phyloP scores from a whole-genome alignment of 1,140 invertebrate genomes.

The Drosophila pectinifera region DNA sequence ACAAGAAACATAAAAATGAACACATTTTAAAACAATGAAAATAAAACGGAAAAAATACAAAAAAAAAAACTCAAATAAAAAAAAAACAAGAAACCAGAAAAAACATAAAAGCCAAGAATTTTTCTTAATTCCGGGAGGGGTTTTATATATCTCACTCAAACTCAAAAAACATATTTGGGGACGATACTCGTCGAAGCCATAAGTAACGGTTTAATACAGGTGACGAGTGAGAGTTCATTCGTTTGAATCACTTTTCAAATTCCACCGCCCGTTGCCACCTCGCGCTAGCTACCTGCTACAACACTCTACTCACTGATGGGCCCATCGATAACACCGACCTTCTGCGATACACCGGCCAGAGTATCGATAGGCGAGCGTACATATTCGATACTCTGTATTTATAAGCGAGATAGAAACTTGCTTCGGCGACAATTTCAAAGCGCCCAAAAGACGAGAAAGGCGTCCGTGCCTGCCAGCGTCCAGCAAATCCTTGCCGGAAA shows the following conservation, averaged over 20 bases:
- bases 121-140: background rate
- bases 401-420: conserved; percentile 33
- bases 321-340: background rate
- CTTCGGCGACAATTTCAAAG: conserved; percentile 73
- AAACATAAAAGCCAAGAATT: conserved; percentile 39
- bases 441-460: conserved; percentile 59
- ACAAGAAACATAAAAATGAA: conserved; percentile 52
- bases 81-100: conserved; percentile 52
- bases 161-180: too few species aligned
- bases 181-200: too few species aligned
- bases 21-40: conserved; percentile 80
- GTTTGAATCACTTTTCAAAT: background rate
- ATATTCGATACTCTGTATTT: conserved; percentile 21
- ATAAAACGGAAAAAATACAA: conserved; percentile 37
- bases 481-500: conserved; percentile 26
- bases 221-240: too few species aligned
- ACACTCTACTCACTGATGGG: background rate
- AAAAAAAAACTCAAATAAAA: conserved; percentile 72
- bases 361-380: background rate
- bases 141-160: too few species aligned
- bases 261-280: background rate
- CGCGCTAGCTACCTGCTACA: background rate
- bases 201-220: too few species aligned
- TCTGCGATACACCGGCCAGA: background rate
- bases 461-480: conserved; percentile 41